phyloP scores from a whole-genome alignment of 2,797 vertebrate genomes.

The Mormyrus hasselquistii region DNA sequence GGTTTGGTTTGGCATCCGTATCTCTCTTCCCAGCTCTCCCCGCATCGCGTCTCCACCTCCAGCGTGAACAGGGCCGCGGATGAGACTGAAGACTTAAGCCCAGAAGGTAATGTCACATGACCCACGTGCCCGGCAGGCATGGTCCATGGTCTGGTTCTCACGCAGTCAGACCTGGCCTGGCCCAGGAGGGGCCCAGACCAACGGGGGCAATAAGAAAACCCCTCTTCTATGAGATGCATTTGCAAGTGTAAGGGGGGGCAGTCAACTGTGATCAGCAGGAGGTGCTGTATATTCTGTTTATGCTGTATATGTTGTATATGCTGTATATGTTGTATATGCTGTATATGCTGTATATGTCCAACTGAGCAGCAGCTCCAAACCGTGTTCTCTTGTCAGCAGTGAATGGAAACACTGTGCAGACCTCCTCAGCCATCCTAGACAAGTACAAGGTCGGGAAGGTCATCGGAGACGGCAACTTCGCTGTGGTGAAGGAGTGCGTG shows the following conservation, averaged over 20 bases:
- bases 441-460: constrained; percentile 83
- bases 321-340: no score
- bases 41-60: constrained; percentile 67
- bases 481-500: constrained; percentile 79
- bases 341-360: no score
- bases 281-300: not conserved
- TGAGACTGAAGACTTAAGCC: constrained; percentile 56
- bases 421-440: constrained; percentile 77
- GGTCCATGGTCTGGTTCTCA: not conserved
- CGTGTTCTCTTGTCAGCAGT: constrained; percentile 56
- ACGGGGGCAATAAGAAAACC: not conserved
- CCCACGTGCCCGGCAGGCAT: not conserved
- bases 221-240: not conserved
- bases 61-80: constrained; percentile 76
- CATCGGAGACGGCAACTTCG: constrained; percentile 82
- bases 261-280: no score
- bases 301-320: no score
- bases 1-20: not conserved
- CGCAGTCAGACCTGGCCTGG: not conserved
- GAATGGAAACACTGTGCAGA: constrained; percentile 80
- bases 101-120: constrained; percentile 65
- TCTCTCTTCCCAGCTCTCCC: constrained; percentile 59
- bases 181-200: not conserved
- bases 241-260: not conserved
- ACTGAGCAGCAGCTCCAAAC: not conserved